Evolutionary conservation across 2,113 vertebrate genomes (phyloP), one percentile per base, ranked within the genome.

Genomic region (Callipepla squamata): DNA sequence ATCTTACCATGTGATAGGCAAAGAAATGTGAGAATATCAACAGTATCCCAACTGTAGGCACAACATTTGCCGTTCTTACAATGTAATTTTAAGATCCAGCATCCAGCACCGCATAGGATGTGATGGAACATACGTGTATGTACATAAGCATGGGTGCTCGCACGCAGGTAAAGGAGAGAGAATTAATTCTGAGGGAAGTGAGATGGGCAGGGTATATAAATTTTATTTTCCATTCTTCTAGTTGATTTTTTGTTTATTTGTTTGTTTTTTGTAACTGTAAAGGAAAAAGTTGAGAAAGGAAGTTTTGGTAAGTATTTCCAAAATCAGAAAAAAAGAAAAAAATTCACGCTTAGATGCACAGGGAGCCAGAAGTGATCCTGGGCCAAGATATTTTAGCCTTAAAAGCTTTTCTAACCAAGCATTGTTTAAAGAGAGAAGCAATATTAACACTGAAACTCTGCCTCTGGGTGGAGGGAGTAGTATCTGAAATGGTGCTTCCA

Each of bases 1-100:
- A 86, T 88, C 65, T 88, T 42, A 72, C 82, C 18, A 42, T 69
- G 32, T 77, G 75, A 88, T 75, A 72, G 61, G 20, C 47, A 74
- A 94, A 90, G 66, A 91, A 78, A 75, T n/a, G 12, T 58, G 40
- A 84, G 30, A 80, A 78, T 70, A 85, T 72, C 76, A 88, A 44
- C 18, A 77, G 13, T 83, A 75, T 80, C 77, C 44, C 80, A 88
- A 7, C 8, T 90, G 48, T 34, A 85, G 36, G 34, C 42, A 68
- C 20, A 86, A 28, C 44, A 45, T 21, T 80, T 85, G 26, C 50
- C 45, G 69, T 84, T 86, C 30, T 61, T 68, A 62, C 36, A 38
- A 38, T 18, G 22, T 28, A 32, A 66, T 81, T 86, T 81, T 62
- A 88, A 81, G 36, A 61, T 61, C 61, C 66, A 88, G 8, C 40